A percentile compares a stretch with the other conserved stretches of the same genome.
These are phyloP conservation scores for Syngnathus acus DNA, from an alignment of 2,797 vertebrate genomes.

Conservation along the genomic window DNA sequence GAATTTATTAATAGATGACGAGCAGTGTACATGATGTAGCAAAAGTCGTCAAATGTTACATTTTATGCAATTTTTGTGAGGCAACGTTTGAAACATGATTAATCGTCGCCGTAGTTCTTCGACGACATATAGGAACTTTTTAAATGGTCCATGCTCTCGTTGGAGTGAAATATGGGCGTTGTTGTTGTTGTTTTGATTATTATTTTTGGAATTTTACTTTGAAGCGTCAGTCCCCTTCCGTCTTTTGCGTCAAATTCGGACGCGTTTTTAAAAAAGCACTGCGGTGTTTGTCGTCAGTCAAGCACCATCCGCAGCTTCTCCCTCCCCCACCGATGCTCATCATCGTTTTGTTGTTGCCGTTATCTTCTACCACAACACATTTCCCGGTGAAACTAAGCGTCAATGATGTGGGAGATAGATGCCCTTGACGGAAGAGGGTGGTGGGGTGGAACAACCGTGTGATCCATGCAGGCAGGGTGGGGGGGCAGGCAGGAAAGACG, in stretches of 20 bases:
- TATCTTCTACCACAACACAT: neutral
- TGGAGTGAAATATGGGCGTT: neutral
- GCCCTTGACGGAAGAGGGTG: constrained; percentile 53
- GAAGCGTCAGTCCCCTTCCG: neutral
- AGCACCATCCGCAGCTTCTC: neutral
- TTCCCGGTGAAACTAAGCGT: neutral
- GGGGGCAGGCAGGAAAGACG: neutral
- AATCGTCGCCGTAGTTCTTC: neutral
- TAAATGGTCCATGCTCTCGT: neutral
- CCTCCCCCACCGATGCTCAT: neutral
- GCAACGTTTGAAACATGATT: neutral
- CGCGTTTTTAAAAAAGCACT: neutral
- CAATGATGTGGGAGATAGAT: constrained; percentile 20
- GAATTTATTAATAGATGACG: neutral
- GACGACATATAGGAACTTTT: neutral
- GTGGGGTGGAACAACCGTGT: constrained; percentile 8
- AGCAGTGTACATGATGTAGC: neutral
- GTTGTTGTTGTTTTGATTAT: neutral
- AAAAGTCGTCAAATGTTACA: neutral
- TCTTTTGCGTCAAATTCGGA: neutral
- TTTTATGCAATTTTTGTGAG: neutral
- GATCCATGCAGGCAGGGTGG: neutral
- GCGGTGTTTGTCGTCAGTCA: constrained; percentile 1
- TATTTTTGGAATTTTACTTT: neutral
- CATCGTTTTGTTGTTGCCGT: neutral